Conservation (phyloP, 1,140 invertebrate species). For the Eurosta solidaginis region DNA sequence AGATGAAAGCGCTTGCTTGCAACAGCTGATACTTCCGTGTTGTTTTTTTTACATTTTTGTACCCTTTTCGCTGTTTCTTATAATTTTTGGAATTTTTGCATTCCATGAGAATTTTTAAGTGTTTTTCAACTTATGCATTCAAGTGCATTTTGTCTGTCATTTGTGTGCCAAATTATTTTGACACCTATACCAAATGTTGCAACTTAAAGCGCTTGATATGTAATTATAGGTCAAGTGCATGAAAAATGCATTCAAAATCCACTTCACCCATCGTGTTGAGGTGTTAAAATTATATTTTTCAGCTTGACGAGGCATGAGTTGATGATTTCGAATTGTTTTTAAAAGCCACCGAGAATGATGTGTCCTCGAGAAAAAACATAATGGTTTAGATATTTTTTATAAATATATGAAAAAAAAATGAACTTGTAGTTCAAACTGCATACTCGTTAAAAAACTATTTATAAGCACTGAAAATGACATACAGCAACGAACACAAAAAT, state of each 20-base stretch:
- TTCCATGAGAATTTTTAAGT: background rate
- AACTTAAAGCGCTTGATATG: background rate
- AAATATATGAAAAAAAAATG: no score
- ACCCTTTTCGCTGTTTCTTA: background rate
- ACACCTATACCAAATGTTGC: constrained; percentile 11
- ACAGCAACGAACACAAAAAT: no score
- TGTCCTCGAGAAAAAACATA: no score
- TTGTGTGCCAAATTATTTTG: constrained; percentile 21
- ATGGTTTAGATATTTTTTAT: no score
- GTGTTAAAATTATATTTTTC: background rate
- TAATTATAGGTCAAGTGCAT: constrained; percentile 10
- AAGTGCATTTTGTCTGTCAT: background rate
- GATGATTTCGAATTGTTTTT: background rate
- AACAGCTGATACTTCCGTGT: background rate
- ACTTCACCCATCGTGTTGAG: background rate
- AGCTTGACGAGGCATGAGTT: background rate
- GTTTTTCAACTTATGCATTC: background rate
- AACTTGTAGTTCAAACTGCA: no score
- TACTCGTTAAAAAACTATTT: no score
- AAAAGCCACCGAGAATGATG: no score
- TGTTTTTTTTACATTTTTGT: background rate
- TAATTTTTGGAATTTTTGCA: background rate
- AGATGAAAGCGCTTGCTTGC: no score
- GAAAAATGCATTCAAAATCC: background rate
- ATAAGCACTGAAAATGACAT: no score